These are phyloP conservation scores for Hiodon alosoides DNA, from an alignment of 2,113 vertebrate species.

Conservation along the genomic window DNA sequence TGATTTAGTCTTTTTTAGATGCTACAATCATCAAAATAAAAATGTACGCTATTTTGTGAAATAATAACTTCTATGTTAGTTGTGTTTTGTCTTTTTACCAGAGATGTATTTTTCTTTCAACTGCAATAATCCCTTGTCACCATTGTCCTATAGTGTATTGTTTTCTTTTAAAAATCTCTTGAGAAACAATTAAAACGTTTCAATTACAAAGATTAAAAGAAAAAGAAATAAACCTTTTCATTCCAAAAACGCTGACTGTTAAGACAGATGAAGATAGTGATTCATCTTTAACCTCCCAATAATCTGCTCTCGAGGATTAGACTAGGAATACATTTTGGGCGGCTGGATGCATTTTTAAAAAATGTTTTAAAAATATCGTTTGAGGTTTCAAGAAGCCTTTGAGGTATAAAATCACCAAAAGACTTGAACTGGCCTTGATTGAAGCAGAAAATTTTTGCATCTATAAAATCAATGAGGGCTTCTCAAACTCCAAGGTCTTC, in stretches of 20 bases:
- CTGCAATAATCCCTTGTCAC: too few species aligned
- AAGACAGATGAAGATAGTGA: not conserved
- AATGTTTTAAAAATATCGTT: not conserved
- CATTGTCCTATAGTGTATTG: not conserved
- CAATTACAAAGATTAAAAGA: not conserved
- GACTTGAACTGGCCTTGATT: constrained; percentile 6
- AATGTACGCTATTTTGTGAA: too few species aligned
- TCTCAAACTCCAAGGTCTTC: constrained; percentile 11
- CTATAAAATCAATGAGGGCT: not conserved
- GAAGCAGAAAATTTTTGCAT: not conserved
- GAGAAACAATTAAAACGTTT: not conserved
- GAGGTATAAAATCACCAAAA: not conserved
- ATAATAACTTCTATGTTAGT: too few species aligned
- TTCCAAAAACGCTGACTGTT: not conserved
- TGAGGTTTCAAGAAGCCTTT: not conserved
- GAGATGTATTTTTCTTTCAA: too few species aligned
- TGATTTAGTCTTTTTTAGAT: too few species aligned
- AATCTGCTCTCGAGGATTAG: not conserved
- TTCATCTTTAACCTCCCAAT: not conserved
- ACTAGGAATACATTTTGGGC: not conserved
- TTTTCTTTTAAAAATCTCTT: not conserved
- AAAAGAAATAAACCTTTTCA: not conserved
- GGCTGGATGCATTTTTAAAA: constrained; percentile 1
- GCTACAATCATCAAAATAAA: too few species aligned
- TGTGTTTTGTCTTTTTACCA: too few species aligned